Evolutionary conservation across 2,113 vertebrate genomes (phyloP), one percentile per base, ranked within the genome.

Genomic region (Scomber japonicus): DNA sequence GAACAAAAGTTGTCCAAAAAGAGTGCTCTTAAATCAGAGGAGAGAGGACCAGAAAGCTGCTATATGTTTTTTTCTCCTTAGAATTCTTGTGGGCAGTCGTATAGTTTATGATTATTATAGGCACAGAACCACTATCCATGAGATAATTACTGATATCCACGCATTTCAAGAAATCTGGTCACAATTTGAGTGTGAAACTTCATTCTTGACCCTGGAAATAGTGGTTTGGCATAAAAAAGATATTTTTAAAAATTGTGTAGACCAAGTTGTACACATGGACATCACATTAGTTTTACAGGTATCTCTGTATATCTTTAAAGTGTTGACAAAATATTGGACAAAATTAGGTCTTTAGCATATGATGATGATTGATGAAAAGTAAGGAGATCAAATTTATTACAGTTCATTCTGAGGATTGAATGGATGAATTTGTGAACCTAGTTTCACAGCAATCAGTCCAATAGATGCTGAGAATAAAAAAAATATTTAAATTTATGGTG

Each of bases 1-100:
- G 49, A 91, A 84, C 85, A 68, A 87, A 86, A 76, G 76, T 67
- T 61, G 63, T 86, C 73, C 81, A 65, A 65, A 92, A 87, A 72
- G 71, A 82, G 72, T 61, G 40, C 30, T 80, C 64, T 75, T 71
- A 65, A 88, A 83, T 81, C 19, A 15, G 65, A 71, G 57, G 35
- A 60, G 11, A 68, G 69, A 74, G 19, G 44, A 53, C 78, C 78
- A 48, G 55, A 82, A 71, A n/a, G 60, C 66, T 69, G 30, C 68
- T 59, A 11, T 16, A 57, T 51, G 46, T 24, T 46, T 76, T 27
- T 76, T 71, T 71, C n/a, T 66, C 5, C 31, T 75, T 27, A 72
- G 53, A 75, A 53, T 66, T 75, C 19, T 17, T 79, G 51, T 68
- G 66, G 69, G 19, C 3, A 61, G 63, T 66, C 15, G 1, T 11